Evolutionary conservation across 2,113 vertebrate species (phyloP), one percentile per base, ranked within the genome.

Genomic region (Orthonyx spaldingii): DNA sequence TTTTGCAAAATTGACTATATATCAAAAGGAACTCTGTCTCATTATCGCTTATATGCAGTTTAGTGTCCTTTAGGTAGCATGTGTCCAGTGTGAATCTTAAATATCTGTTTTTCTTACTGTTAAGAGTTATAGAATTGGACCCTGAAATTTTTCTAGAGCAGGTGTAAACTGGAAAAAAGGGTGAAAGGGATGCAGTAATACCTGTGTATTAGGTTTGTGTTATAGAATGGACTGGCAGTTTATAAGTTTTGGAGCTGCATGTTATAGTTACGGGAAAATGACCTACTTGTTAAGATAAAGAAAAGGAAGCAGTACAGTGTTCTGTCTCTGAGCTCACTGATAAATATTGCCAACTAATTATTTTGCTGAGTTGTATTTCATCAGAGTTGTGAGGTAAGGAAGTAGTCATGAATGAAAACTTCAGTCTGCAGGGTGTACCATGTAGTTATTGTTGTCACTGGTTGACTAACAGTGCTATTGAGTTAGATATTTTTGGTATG

Each of bases 321-420:
- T 42, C 32, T 7, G 0, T 66, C 30, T 76, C 10, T 76, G 14
- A 83, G 9, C 33, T 91, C 18, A 39, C 13, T 64, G 57, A 60
- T 83, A 89, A 76, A 28, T 95, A 82, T 79, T 76, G 90, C 75
- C 79, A 72, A 59, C 49, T 91, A 84, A 94, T 96, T 93, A 74
- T 93, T 96, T 93, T 95, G 57, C 75, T 84, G 93, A 91, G 50
- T 87, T 94, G 64, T 94, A 91, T 95, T 97, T 96, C 93, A 94
- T 9, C 90, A 89, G 74, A 15, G 10, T 24, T 50, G 10, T 66
- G 80, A 84, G 56, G 30, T 86, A 64, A 17, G 52, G 50, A 94
- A 91, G 75, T 63, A 72, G 55, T 69, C 47, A 49, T 86, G 74
- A 90, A 63, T 64, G n/a, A 61, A 87, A 91, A n/a, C 90, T 94